Evolutionary conservation across 2,797 vertebrate genomes (phyloP).

Genomic region (Molossus molossus): DNA sequence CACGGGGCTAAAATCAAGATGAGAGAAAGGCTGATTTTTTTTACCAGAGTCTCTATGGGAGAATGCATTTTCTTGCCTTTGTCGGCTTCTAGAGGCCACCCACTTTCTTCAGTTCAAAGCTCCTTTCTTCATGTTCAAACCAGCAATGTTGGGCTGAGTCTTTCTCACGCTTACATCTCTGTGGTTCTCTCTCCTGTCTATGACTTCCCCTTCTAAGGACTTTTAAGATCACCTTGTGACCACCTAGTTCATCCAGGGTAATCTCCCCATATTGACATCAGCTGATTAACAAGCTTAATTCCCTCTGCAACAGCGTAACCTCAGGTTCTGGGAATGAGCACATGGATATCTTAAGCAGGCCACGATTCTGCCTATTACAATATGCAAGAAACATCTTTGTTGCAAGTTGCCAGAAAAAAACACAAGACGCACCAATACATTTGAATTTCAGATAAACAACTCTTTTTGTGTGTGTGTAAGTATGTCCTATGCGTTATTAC

Average conservation of each 20-base stretch:
- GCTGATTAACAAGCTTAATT: background rate
- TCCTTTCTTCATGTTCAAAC: background rate
- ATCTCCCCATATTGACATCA: too few relatives aligned
- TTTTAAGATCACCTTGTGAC: background rate
- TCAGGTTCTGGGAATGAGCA: background rate
- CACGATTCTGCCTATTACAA: background rate
- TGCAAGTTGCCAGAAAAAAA: background rate
- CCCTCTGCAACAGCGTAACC: background rate
- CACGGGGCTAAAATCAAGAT: background rate
- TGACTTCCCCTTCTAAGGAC: background rate
- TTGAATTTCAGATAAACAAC: background rate
- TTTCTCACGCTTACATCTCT: background rate
- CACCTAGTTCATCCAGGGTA: background rate
- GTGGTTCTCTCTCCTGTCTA: background rate
- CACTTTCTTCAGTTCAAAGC: background rate
- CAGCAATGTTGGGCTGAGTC: background rate
- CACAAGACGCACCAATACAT: background rate
- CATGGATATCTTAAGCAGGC: rapidly evolving
- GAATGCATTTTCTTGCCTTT: background rate
- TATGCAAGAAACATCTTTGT: background rate
- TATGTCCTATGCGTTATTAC: background rate
- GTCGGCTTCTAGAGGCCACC: background rate
- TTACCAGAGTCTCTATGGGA: background rate
- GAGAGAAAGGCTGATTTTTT: background rate
- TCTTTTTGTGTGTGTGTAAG: background rate